phyloP scores from a whole-genome alignment of 2,113 vertebrate species.

The Panthera tigris region DNA sequence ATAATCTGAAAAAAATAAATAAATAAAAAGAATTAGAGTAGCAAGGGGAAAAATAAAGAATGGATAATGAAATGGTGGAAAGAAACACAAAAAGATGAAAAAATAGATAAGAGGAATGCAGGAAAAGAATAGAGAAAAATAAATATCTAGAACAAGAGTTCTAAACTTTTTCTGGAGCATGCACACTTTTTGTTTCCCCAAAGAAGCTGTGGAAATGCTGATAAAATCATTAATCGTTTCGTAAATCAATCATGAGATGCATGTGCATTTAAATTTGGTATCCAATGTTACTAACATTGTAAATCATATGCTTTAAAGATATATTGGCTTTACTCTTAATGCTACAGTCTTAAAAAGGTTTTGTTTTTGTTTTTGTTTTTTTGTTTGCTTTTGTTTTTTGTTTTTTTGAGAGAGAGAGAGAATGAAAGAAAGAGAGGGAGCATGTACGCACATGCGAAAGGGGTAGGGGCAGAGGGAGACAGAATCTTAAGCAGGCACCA shows the following conservation, averaged over 20 bases:
- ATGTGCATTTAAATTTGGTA: too few relatives aligned
- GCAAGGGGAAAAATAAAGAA: background rate
- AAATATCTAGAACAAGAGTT: background rate
- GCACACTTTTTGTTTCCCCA: background rate
- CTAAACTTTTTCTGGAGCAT: background rate
- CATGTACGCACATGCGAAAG: too few relatives aligned
- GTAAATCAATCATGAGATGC: background rate
- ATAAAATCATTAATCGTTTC: background rate
- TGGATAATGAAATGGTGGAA: background rate
- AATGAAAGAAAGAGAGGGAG: too few relatives aligned
- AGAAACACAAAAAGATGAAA: background rate
- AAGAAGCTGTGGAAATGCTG: background rate
- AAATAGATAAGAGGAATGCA: background rate
- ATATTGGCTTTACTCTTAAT: background rate
- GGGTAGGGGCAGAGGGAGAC: too few relatives aligned
- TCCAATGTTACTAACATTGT: background rate
- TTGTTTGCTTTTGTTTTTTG: too few relatives aligned
- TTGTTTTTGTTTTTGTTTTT: too few relatives aligned
- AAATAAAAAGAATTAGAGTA: background rate
- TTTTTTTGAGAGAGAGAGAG: too few relatives aligned
- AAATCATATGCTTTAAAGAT: background rate
- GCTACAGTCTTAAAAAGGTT: background rate
- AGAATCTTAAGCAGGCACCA: too few relatives aligned
- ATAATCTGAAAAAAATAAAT: too few relatives aligned
- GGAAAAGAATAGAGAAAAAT: background rate